Percentiles rank a stretch among this genome's conserved stretches.
Evolutionary conservation across 1,140 invertebrate genomes (phyloP).

Genomic region (Caerostris darwini): DNA sequence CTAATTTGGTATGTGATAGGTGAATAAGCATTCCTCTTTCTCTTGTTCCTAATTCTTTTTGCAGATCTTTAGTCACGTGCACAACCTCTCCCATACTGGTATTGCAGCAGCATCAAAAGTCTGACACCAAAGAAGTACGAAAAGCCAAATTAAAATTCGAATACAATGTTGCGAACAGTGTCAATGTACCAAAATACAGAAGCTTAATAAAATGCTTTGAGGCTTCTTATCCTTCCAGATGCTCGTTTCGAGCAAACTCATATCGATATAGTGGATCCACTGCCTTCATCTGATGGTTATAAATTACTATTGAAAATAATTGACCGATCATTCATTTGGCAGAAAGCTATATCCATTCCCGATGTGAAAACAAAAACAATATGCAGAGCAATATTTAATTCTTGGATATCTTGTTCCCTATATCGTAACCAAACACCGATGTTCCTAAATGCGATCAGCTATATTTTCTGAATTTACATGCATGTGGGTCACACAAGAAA

Average conservation of each 20-base stretch:
- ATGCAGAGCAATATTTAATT: too few species aligned
- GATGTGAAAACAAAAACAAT: conserved; percentile 80
- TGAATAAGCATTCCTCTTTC: background rate
- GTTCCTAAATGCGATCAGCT: too few species aligned
- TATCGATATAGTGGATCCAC: conserved; percentile 80
- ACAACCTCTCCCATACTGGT: conserved; percentile 80
- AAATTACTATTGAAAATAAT: conserved; percentile 81
- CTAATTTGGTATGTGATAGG: background rate
- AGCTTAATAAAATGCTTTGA: conserved; percentile 75
- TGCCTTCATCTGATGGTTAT: conserved; percentile 78
- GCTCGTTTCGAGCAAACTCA: background rate
- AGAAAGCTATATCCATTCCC: conserved; percentile 80
- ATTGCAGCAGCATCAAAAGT: conserved; percentile 77
- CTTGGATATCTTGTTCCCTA: conserved; percentile 78
- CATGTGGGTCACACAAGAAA: conserved; percentile 42
- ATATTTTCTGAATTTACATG: conserved; percentile 43
- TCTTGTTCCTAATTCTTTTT: conserved; percentile 5
- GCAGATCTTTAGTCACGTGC: conserved; percentile 79
- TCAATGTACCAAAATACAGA: conserved; percentile 78
- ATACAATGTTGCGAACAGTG: conserved; percentile 77
- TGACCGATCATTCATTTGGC: conserved; percentile 82
- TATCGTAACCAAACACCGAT: conserved; percentile 80
- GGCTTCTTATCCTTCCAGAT: conserved; percentile 73
- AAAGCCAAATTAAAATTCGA: conserved; percentile 80
- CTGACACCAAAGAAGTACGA: too few species aligned